Conservation (phyloP, 2,888 invertebrate genomes). For the Hypsopygia costalis region DNA sequence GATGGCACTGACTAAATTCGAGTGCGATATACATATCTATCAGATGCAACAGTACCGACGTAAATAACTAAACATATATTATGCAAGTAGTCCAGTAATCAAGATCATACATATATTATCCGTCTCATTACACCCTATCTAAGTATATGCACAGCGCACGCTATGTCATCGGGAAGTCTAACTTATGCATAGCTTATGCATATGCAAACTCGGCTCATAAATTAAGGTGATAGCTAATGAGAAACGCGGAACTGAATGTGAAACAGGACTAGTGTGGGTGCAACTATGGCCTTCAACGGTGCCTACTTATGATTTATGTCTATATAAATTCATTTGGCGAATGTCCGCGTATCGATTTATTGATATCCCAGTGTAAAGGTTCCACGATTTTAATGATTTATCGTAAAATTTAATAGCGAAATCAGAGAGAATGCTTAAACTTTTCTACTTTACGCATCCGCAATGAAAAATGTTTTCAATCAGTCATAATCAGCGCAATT, state of each 20-base stretch:
- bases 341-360: neutral
- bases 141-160: neutral
- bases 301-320: conserved; percentile 19
- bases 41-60: no score
- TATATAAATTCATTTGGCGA: conserved; percentile 9
- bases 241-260: conserved; percentile 52
- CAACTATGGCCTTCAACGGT: conserved; percentile 17
- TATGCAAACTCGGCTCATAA: conserved; percentile 47
- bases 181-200: conserved; percentile 28
- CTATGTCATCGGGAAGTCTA: conserved; percentile 22
- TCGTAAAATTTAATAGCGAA: no score
- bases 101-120: no score
- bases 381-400: no score
- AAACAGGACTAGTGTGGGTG: conserved; percentile 38
- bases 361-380: no score
- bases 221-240: conserved; percentile 54
- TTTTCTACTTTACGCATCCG: no score
- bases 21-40: no score
- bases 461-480: neutral
- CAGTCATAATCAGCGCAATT: conserved; percentile 1
- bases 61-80: no score
- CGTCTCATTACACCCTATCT: conserved; percentile 9
- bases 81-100: no score
- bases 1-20: no score
- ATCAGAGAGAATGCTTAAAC: no score